A percentile compares a stretch with the other conserved stretches of the same genome.
Evolutionary conservation across 2,113 vertebrate genomes (phyloP).

Genomic region (Cottus gobio): DNA sequence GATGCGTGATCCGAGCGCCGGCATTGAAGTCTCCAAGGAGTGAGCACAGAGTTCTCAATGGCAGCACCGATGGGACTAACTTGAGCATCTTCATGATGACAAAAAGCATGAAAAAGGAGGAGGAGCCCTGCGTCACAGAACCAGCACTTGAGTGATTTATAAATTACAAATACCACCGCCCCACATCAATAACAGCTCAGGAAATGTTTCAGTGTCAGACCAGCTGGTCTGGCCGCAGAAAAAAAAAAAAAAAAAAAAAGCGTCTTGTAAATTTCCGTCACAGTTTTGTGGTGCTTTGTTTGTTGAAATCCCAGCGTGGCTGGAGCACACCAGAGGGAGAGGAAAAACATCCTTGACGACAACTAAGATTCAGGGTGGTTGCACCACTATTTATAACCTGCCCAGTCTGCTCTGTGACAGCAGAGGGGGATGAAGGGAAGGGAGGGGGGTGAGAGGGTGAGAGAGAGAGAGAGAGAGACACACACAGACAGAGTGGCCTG

Average conservation of each 20-base stretch:
- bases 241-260: constrained; percentile 7
- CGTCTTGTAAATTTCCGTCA: constrained; percentile 44
- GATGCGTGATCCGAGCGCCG: constrained; percentile 3
- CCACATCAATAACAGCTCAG: constrained; percentile 20
- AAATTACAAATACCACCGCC: constrained; percentile 11
- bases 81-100: constrained; percentile 33
- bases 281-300: constrained; percentile 56
- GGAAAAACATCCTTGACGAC: constrained; percentile 71
- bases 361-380: constrained; percentile 76
- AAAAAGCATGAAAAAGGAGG: constrained; percentile 8
- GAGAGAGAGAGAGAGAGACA: constrained; percentile 12
- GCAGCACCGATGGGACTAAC: constrained; percentile 27
- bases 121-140: not conserved
- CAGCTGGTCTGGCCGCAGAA: constrained; percentile 17
- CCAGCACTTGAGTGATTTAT: constrained; percentile 7
- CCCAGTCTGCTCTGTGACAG: constrained; percentile 72
- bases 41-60: constrained; percentile 1
- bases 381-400: constrained; percentile 80
- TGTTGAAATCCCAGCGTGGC: constrained; percentile 47
- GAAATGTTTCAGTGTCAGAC: constrained; percentile 38
- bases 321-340: constrained; percentile 51
- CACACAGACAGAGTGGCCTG: constrained; percentile 50
- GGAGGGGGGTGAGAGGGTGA: not conserved
- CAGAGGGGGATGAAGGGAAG: constrained; percentile 57
- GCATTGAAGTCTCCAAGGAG: constrained; percentile 14